Evolutionary conservation across 2,797 vertebrate species (phyloP), one percentile per base, ranked within the genome.

Genomic region (Enteromius anoplus): DNA sequence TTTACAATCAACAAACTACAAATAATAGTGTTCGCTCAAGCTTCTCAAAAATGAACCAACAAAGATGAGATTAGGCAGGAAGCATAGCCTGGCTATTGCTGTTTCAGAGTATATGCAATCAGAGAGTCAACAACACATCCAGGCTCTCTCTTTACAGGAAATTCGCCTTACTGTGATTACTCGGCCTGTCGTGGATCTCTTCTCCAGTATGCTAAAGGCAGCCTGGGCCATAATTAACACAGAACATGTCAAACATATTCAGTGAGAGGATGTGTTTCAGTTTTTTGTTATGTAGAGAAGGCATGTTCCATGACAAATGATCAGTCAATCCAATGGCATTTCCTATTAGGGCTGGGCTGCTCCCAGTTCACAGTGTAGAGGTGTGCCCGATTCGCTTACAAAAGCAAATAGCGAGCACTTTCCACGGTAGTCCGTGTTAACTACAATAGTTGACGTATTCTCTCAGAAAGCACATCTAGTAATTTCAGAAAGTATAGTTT

Each of bases 21-120:
- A 60, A 58, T 12, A 55, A 29, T 9, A n/a, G 66, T 68, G 32
- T 53, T 53, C 55, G 68, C 26, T 66, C 68, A 64, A 70, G 2
- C 3, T 70, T 84, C 64, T 86, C 9, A 87, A 88, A 88, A 75
- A 42, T 47, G 42, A 77, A 62, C 60, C 88, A 91, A 89, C 92
- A 94, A 62, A 89, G 88, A 90, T 91, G 88, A 70, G 90, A 95
- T 96, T 92, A 94, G 91, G 87, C 93, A 94, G 95, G 95, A 97
- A 96, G 90, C 90, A 92, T 93, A 84, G 89, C 91, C 93, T 93
- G 90, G 90, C 90, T 95, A 92, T 94, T 95, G 91, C 94, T 95
- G 88, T 84, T 92, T 88, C 91, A 95, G 92, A 95, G 92, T 93
- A 93, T 91, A 87, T 84, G 88, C 91, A 95, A 95, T 96, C 93